phyloP scores from a whole-genome alignment of 2,797 vertebrate genomes.

The Gastrophryne carolinensis region DNA sequence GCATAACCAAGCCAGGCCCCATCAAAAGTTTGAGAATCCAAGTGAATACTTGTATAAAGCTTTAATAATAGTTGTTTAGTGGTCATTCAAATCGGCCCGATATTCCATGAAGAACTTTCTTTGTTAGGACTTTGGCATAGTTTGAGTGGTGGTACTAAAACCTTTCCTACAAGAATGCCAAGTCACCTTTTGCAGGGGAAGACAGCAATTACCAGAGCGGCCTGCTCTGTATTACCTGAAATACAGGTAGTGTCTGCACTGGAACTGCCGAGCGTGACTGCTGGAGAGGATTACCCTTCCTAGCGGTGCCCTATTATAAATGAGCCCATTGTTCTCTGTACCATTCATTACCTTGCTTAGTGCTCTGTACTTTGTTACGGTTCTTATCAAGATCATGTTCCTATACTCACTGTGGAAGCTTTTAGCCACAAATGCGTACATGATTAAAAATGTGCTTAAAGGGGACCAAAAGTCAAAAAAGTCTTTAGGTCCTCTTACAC shows the following conservation, averaged over 20 bases:
- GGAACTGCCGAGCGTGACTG: constrained; percentile 37
- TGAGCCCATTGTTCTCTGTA: constrained; percentile 25
- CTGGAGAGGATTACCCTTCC: neutral
- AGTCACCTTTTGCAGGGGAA: neutral
- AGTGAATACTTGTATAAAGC: neutral
- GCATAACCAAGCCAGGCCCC: no score
- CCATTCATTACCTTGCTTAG: neutral
- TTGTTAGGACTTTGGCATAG: neutral
- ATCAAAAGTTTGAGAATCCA: neutral
- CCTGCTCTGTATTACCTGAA: constrained; percentile 35
- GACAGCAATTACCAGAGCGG: constrained; percentile 26
- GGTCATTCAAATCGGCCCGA: neutral
- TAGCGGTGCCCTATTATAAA: constrained; percentile 7
- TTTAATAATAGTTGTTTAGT: neutral
- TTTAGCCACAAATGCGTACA: neutral
- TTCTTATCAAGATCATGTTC: neutral
- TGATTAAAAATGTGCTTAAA: neutral
- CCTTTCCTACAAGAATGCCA: constrained; percentile 5
- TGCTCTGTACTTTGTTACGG: constrained; percentile 5
- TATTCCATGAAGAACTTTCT: neutral
- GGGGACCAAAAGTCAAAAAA: neutral
- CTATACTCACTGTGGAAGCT: neutral
- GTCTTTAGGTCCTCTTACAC: no score
- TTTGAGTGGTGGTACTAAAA: neutral
- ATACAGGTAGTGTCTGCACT: constrained; percentile 31